Evolutionary conservation across 2,888 invertebrate species (phyloP).

Genomic region (Calameuta filiformis): DNA sequence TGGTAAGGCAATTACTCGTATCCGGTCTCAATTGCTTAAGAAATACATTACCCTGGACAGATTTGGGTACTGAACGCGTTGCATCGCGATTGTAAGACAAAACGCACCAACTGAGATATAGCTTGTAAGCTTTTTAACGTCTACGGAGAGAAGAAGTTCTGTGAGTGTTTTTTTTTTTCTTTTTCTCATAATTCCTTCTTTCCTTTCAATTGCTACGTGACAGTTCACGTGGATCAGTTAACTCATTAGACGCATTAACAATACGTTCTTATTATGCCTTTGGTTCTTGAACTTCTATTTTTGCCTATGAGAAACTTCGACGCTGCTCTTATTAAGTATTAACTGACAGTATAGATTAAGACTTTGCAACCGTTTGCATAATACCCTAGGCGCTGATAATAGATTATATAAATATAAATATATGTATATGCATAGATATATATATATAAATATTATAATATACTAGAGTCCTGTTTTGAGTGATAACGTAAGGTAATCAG

Average conservation of each 20-base stretch:
- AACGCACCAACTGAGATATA: neutral
- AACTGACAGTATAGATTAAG: neutral
- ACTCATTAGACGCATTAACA: neutral
- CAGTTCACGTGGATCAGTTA: neutral
- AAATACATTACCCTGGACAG: neutral
- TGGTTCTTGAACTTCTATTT: neutral
- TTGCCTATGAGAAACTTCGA: neutral
- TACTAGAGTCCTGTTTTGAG: conserved; percentile 46
- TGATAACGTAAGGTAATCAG: conserved; percentile 53
- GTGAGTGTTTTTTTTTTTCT: neutral
- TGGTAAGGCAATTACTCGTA: neutral
- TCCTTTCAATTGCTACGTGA: neutral
- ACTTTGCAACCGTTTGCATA: neutral
- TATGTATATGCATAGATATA: neutral
- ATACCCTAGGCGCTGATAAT: neutral
- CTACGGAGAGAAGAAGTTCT: neutral
- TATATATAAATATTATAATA: neutral
- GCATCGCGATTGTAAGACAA: neutral
- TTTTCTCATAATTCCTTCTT: neutral
- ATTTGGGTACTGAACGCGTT: neutral
- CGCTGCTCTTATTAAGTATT: neutral
- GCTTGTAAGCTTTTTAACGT: neutral
- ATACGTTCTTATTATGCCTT: neutral
- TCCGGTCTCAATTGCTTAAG: neutral
- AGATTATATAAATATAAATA: neutral